Evolutionary conservation across 2,888 invertebrate genomes (phyloP).

Genomic region (Pristionchus arcanus): DNA sequence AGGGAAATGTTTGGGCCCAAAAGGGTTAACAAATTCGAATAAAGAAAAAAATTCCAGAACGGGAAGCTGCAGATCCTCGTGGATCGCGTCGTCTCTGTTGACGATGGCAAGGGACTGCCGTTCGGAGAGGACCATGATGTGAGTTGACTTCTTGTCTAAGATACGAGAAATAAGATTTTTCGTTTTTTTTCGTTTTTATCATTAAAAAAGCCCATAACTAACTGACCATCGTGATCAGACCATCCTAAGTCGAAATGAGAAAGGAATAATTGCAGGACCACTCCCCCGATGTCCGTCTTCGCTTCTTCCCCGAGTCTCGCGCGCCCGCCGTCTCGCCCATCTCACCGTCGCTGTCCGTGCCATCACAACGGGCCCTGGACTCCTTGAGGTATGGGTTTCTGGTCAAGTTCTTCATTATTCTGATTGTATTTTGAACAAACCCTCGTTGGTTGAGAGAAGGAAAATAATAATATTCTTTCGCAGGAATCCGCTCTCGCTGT

Average conservation of each 20-base stretch:
- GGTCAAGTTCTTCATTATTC: too few relatives aligned
- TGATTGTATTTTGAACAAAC: neutral
- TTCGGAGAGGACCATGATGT: conserved; percentile 52
- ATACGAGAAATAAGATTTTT: too few relatives aligned
- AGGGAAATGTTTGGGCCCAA: too few relatives aligned
- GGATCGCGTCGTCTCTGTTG: conserved; percentile 60
- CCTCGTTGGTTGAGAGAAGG: too few relatives aligned
- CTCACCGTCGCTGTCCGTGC: conserved; percentile 12
- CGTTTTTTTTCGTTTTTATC: too few relatives aligned
- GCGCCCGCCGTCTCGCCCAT: neutral
- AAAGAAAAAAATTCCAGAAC: neutral
- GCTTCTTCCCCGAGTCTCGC: conserved; percentile 39
- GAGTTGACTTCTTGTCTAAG: neutral
- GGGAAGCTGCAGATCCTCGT: conserved; percentile 62
- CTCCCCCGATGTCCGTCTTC: conserved; percentile 43
- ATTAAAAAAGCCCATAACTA: too few relatives aligned
- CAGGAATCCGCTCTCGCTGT: conserved; percentile 31
- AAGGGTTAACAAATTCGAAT: too few relatives aligned
- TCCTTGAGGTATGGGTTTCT: neutral
- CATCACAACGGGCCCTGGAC: conserved; percentile 33
- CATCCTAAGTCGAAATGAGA: too few relatives aligned
- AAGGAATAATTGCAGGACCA: conserved; percentile 2
- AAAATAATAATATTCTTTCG: too few relatives aligned
- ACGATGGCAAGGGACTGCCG: conserved; percentile 68
- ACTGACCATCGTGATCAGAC: too few relatives aligned